Base-by-base conservation (phyloP, 2,113 vertebrate species). In the Chaenogobius annularis region DNA sequence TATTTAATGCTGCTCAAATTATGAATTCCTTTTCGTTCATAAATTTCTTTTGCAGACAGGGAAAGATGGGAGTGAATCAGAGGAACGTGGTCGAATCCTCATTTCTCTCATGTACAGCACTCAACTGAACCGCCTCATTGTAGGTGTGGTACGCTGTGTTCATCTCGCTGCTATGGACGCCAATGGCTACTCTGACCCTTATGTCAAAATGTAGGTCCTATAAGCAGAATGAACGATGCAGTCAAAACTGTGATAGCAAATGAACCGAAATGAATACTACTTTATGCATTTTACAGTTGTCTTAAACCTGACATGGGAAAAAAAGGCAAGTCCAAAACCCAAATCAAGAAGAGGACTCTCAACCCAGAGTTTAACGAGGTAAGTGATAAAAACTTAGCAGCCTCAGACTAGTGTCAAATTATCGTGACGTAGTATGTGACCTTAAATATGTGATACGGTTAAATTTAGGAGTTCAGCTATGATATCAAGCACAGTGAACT, bases 301-400 rank as follows among this genome's bases (percentile, higher is more conserved):
- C 94, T 99, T 88, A 99, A 98, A 86, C 98, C 98, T 2, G 98
- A 99, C 90, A 97, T 98, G 95, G 98, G 98, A 9, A 99, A 99
- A 86, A 98, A 98, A 79, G 96, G 94, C 62, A 99, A 99, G 86
- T 94, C 95, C 87, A 99, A 99, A 94, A 99, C 98, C 0, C 96
- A 98, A 86, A 99, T 97, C 75, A 99, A 99, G 88, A 99, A 98
- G 94, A 98, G 98, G 91, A 99, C 97, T 0, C 88, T 99, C 78
- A 99, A 99, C 69, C 97, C 98, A 0, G 98, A 99, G 79, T 99
- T 96, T 89, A 99, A 99, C 7, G 98, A 99, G 95, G 98, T 99
- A 75, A 55, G 88, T 78, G 20, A 63, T 63, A 0, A 62, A 19
- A 37, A 17, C 23, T 59, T 15, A 31, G 11, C 13, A 59, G 12